These are phyloP conservation scores for Anarrhichthys ocellatus DNA, from an alignment of 2,113 vertebrate species.

Conservation along the genomic window DNA sequence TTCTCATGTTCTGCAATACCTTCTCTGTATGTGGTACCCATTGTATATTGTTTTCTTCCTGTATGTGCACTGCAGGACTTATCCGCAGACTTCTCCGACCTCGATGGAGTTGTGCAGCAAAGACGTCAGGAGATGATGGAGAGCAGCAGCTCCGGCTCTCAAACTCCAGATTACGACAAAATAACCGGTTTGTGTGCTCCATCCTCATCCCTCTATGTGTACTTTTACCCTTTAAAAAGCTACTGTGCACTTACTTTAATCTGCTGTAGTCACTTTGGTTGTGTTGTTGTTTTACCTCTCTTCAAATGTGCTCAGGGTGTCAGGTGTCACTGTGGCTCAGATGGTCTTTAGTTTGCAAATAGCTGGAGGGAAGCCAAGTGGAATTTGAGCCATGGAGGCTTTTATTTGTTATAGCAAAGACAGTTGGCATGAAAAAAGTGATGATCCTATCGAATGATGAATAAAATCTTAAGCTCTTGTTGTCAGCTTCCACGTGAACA, in stretches of 20 bases:
- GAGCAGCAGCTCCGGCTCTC: conserved; percentile 93
- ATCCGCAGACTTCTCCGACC: conserved; percentile 87
- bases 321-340: conserved; percentile 22
- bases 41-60: conserved; percentile 16
- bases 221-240: not conserved
- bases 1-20: conserved; percentile 36
- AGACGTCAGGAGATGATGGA: conserved; percentile 89
- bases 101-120: conserved; percentile 87
- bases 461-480: not conserved
- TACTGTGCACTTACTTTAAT: not conserved
- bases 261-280: not conserved
- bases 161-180: conserved; percentile 92
- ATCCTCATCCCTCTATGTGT: not conserved
- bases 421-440: not conserved
- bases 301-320: not conserved
- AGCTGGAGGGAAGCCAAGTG: conserved; percentile 14
- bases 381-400: conserved; percentile 28
- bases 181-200: conserved; percentile 85
- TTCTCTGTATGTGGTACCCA: conserved; percentile 5
- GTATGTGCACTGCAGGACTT: conserved; percentile 83
- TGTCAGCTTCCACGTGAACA: not conserved
- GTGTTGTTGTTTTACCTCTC: not conserved
- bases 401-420: conserved; percentile 14
- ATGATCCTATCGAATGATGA: not conserved
- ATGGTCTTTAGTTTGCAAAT: conserved; percentile 15